Percentiles rank a stretch among this genome's conserved stretches.
phyloP scores from a whole-genome alignment of 1,140 invertebrate species.

The Eriosoma lanigerum region DNA sequence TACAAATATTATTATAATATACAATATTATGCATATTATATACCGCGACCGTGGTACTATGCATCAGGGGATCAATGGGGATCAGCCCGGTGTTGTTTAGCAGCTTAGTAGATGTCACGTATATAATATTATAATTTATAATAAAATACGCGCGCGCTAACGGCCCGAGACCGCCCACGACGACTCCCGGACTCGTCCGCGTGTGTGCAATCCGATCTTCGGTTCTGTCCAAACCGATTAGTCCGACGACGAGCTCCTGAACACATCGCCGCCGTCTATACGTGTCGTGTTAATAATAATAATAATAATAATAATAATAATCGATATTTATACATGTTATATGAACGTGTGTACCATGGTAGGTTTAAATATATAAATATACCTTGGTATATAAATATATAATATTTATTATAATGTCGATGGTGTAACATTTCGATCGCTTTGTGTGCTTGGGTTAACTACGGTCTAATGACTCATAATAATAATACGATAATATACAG shows the following conservation, averaged over 20 bases:
- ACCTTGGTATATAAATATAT: no score
- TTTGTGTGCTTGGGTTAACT: background rate
- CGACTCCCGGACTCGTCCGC: background rate
- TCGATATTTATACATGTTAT: background rate
- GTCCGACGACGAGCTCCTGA: constrained; percentile 39
- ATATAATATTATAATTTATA: background rate
- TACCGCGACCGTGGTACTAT: background rate
- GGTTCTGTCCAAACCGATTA: constrained; percentile 51
- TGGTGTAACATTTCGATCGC: constrained; percentile 22
- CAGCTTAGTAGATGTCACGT: constrained; percentile 47
- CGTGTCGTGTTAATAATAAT: background rate
- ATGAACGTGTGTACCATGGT: background rate
- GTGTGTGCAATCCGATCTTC: constrained; percentile 39
- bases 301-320: background rate
- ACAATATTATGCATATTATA: background rate
- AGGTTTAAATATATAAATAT: no score
- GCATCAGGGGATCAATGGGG: constrained; percentile 6
- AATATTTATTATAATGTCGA: background rate
- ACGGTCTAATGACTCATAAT: background rate
- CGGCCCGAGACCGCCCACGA: constrained; percentile 32
- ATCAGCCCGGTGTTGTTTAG: constrained; percentile 43
- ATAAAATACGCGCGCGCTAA: no score
- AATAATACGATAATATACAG: background rate
- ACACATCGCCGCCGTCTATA: background rate
- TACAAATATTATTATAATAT: background rate